A percentile compares a stretch with the other conserved stretches of the same genome.
These are phyloP conservation scores for Coremacera marginata DNA, from an alignment of 2,888 invertebrate genomes.

Conservation along the genomic window DNA sequence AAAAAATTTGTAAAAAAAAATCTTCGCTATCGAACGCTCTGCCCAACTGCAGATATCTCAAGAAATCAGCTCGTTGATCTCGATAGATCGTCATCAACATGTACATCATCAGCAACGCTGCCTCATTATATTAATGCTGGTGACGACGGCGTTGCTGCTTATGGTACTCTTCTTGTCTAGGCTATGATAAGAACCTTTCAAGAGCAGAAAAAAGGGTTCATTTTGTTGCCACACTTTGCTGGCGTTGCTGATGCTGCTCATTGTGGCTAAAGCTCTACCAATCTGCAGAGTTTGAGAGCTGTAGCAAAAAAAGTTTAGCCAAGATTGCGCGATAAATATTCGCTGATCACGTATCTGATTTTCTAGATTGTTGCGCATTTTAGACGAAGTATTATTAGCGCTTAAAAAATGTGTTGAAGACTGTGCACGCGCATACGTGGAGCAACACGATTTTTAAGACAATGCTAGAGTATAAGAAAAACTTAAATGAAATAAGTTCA, in stretches of 20 bases:
- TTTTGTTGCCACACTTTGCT: background rate
- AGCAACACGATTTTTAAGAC: slow-evolving; percentile 44
- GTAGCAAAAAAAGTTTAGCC: background rate
- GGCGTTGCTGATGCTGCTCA: background rate
- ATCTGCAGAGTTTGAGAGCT: background rate
- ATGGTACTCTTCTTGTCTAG: background rate
- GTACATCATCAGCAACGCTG: background rate
- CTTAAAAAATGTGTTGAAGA: slow-evolving; percentile 47
- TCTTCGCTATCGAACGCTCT: background rate
- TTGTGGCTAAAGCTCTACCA: background rate
- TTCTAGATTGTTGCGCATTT: slow-evolving; percentile 28
- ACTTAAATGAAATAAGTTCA: background rate
- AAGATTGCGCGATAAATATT: slow-evolving; percentile 50
- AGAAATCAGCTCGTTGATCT: slow-evolving; percentile 22
- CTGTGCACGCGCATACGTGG: slow-evolving; percentile 51
- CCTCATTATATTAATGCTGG: slow-evolving; percentile 35
- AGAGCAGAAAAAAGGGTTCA: background rate
- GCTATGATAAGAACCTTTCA: slow-evolving; percentile 15
- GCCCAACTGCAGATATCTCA: background rate
- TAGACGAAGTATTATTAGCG: slow-evolving; percentile 20
- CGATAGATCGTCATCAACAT: slow-evolving; percentile 30
- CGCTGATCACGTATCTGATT: slow-evolving; percentile 53
- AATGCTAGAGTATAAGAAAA: background rate
- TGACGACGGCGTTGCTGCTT: slow-evolving; percentile 2
- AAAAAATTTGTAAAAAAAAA: too few relatives aligned